Conservation (phyloP, 2,888 invertebrate genomes). For the Rotaria socialis region DNA sequence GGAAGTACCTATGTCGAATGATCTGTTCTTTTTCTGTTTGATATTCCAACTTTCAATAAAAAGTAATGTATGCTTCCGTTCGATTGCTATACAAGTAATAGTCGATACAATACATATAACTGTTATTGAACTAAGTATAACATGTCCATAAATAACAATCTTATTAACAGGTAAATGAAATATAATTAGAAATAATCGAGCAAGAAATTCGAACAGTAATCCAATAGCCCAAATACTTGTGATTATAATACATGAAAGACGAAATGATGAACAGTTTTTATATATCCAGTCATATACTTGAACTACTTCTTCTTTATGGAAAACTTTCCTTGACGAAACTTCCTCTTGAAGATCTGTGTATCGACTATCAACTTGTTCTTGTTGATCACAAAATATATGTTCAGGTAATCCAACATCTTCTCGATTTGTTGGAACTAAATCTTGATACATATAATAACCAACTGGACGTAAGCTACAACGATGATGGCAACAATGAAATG, state of each 20-base stretch:
- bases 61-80: background rate
- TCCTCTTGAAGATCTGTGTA: background rate
- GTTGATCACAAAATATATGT: background rate
- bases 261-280: background rate
- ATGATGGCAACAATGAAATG: background rate
- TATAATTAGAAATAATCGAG: too few relatives aligned
- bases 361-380: background rate
- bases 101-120: background rate
- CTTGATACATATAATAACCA: background rate
- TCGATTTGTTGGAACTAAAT: background rate
- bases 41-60: background rate
- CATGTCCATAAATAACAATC: background rate
- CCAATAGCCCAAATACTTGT: conserved; percentile 20
- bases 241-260: background rate
- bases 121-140: background rate
- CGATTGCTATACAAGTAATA: background rate
- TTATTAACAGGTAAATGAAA: background rate
- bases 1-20: background rate
- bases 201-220: background rate
- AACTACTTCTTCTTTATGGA: background rate
- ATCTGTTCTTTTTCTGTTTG: background rate
- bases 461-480: background rate
- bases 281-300: conserved; percentile 11
- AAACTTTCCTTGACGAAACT: background rate
- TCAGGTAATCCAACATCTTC: background rate